Evolutionary conservation across 1,140 invertebrate species (phyloP).

Genomic region (Drosophila erecta): DNA sequence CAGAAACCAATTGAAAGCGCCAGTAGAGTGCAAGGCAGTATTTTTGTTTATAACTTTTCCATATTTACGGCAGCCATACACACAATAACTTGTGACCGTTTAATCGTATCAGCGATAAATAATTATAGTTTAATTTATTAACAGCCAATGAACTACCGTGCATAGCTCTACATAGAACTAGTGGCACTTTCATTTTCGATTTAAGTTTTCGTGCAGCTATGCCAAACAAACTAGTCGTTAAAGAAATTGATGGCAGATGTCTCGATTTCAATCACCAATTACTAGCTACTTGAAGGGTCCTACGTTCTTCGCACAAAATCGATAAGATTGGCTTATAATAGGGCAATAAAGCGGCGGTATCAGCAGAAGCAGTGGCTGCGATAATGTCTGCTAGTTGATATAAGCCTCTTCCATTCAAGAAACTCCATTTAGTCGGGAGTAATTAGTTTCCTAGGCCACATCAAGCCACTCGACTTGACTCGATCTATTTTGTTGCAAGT

Average conservation of each 20-base stretch:
- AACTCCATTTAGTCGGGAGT: slow-evolving; percentile 48
- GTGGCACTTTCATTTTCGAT: slow-evolving; percentile 2
- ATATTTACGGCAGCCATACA: slow-evolving; percentile 25
- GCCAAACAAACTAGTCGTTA: not conserved
- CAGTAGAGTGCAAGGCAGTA: not conserved
- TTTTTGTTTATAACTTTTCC: slow-evolving; percentile 27
- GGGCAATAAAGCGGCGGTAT: slow-evolving; percentile 31
- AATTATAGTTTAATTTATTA: slow-evolving; percentile 49
- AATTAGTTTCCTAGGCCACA: slow-evolving; percentile 29
- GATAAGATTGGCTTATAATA: slow-evolving; percentile 40
- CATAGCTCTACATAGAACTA: not conserved
- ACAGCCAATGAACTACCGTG: not conserved
- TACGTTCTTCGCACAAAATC: slow-evolving; percentile 31
- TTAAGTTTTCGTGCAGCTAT: not conserved
- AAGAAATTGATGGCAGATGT: not conserved
- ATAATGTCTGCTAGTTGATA: slow-evolving; percentile 22
- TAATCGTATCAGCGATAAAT: not conserved
- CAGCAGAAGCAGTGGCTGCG: slow-evolving; percentile 10
- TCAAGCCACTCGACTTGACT: slow-evolving; percentile 14
- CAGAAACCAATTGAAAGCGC: slow-evolving; percentile 17
- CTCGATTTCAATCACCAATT: slow-evolving; percentile 30
- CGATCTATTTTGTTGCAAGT: slow-evolving; percentile 24
- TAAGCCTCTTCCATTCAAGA: slow-evolving; percentile 31
- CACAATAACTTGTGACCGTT: slow-evolving; percentile 41
- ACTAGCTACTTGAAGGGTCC: slow-evolving; percentile 14